phyloP scores from a whole-genome alignment of 1,140 invertebrate species.

The Drosophila lini region DNA sequence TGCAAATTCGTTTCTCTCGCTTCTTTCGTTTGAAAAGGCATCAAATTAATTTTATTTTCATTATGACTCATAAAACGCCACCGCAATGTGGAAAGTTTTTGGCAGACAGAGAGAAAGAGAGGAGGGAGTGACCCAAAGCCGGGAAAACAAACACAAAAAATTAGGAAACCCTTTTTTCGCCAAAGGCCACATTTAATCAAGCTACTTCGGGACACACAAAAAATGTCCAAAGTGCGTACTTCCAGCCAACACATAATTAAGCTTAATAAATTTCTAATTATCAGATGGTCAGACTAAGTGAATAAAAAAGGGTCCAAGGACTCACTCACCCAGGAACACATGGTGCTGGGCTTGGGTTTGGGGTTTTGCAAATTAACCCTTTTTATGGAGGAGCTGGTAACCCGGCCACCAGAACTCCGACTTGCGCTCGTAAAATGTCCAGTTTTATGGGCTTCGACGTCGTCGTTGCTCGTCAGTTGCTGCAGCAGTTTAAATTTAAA shows the following conservation, averaged over 20 bases:
- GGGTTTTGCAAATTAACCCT: conserved; percentile 75
- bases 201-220: conserved; percentile 36
- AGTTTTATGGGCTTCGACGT: conserved; percentile 59
- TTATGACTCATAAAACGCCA: conserved; percentile 72
- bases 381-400: conserved; percentile 28
- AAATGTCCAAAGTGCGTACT: conserved; percentile 75
- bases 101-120: conserved; percentile 10
- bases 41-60: conserved; percentile 81
- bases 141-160: conserved; percentile 47
- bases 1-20: conserved; percentile 50
- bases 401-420: conserved; percentile 18
- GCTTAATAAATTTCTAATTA: conserved; percentile 83
- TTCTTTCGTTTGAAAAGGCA: conserved; percentile 51
- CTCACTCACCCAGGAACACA: conserved; percentile 55
- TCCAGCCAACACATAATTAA: conserved; percentile 78
- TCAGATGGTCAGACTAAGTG: conserved; percentile 76
- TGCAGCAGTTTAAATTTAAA: conserved; percentile 78
- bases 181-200: conserved; percentile 53
- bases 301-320: conserved; percentile 74
- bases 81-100: conserved; percentile 63
- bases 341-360: conserved; percentile 27
- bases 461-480: conserved; percentile 36
- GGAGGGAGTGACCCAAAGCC: conserved; percentile 35
- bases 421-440: conserved; percentile 64
- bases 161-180: conserved; percentile 49